phyloP scores from a whole-genome alignment of 2,797 vertebrate genomes.

The Pipistrellus pipistrellus region DNA sequence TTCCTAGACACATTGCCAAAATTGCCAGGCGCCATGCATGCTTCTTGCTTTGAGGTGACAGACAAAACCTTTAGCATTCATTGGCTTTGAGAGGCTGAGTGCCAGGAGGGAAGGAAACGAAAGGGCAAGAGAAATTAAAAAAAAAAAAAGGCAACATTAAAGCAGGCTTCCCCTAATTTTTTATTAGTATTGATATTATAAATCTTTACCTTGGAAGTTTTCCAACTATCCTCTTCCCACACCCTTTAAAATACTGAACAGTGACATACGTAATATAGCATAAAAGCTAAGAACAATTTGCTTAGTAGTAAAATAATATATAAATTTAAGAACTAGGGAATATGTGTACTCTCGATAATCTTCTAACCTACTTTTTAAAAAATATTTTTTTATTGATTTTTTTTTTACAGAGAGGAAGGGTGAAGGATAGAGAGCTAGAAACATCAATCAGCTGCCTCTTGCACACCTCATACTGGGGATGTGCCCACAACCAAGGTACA shows the following conservation, averaged over 20 bases:
- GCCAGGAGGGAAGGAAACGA: neutral
- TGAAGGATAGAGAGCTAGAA: too few species aligned
- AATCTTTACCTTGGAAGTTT: constrained; percentile 13
- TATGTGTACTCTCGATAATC: neutral
- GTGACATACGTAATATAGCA: neutral
- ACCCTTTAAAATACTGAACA: neutral
- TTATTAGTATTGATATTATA: neutral
- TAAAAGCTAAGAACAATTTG: constrained; percentile 31
- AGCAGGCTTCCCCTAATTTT: neutral
- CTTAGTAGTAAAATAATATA: constrained; percentile 4
- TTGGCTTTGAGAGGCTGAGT: neutral
- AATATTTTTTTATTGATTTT: too few species aligned
- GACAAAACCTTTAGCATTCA: constrained; percentile 42
- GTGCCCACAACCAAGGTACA: too few species aligned
- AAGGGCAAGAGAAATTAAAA: neutral
- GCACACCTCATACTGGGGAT: too few species aligned
- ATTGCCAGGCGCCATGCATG: neutral
- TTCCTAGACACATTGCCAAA: constrained; percentile 54
- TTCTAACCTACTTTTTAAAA: neutral
- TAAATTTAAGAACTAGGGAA: neutral
- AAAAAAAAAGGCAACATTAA: neutral
- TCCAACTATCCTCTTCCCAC: neutral
- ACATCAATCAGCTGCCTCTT: too few species aligned
- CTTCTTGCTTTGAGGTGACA: constrained; percentile 6
- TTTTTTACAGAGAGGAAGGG: too few species aligned